Evolutionary conservation across 2,888 invertebrate species (phyloP).

Genomic region (Arrhopalites spinosus): DNA sequence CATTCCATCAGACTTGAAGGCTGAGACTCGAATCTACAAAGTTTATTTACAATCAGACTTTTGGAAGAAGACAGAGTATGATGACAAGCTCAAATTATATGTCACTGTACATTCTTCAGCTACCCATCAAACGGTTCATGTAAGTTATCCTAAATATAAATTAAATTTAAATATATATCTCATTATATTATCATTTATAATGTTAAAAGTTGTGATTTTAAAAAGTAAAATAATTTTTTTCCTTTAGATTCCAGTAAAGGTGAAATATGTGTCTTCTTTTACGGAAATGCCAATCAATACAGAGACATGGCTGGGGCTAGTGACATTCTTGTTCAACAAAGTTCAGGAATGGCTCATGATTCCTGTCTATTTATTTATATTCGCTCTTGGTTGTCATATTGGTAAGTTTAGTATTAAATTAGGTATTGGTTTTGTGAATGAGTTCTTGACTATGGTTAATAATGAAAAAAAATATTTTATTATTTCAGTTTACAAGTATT

Average conservation of each 20-base stretch:
- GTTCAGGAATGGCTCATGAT: conserved; percentile 18
- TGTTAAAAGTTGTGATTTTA: not conserved
- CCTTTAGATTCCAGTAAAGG: conserved; percentile 25
- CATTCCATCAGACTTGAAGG: not conserved
- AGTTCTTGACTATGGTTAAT: not conserved
- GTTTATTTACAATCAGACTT: conserved; percentile 30
- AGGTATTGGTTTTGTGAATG: not conserved
- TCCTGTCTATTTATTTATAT: conserved; percentile 20
- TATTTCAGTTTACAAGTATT: conserved; percentile 20
- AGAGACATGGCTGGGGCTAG: conserved; percentile 18
- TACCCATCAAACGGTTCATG: conserved; percentile 44
- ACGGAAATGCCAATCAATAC: conserved; percentile 13
- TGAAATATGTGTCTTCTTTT: conserved; percentile 24
- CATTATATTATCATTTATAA: not conserved
- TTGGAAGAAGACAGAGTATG: conserved; percentile 29
- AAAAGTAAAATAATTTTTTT: not conserved
- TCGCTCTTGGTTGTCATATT: conserved; percentile 25
- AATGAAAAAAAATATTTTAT: not conserved
- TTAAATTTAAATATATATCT: not conserved
- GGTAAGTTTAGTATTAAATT: conserved; percentile 8
- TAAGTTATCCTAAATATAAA: conserved; percentile 18
- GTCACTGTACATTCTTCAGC: conserved; percentile 41
- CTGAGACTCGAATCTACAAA: conserved; percentile 28
- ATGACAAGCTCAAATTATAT: conserved; percentile 30
- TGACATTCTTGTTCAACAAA: conserved; percentile 9